Evolutionary conservation across 2,113 vertebrate genomes (phyloP), one percentile per base, ranked within the genome.

Genomic region (Phrynocephalus versicolor): DNA sequence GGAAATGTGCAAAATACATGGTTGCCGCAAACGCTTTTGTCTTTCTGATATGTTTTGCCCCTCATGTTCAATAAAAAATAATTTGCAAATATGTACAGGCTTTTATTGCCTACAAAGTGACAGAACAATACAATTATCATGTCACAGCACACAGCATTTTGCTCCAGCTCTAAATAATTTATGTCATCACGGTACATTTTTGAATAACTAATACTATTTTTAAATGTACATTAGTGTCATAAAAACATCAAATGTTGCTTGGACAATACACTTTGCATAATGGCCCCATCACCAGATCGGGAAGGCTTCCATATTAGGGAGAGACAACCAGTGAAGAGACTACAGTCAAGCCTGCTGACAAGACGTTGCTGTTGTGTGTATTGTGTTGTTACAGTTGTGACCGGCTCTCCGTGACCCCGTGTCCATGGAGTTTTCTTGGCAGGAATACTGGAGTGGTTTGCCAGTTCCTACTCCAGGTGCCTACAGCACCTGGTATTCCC

Each of bases 91-190:
- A 85, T 87, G 25, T 45, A 88, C 89, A 91, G 62, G 55, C 79
- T 87, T 91, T 90, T 70, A 76, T 90, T 92, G 78, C 51, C 37
- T 81, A 87, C 77, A 37, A 55, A 92, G 83, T 81, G 85, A 89
- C 65, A 88, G 81, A 88, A 90, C 45, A 88, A 79, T 89, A 41
- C 78, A 89, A 93, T 87, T 90, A 81, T 80, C 73, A 57, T 84
- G 86, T 85, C 86, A 91, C 18, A 9, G 1, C 0, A 85, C 80
- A 88, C 21, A 86, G 65, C 41, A 79, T 89, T 93, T 92, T 89
- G 33, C 81, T 88, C 78, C 76, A 92, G 86, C 70, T 33, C 37
- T 72, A 89, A 83, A 88, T 83, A 85, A 89, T 88, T 88, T 85
- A 88, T 93, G 83, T 76, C 60, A 91, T 90, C 64, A 35, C 4